Base-by-base conservation (phyloP, 1,140 invertebrate genomes). In the Sitophilus oryzae region DNA sequence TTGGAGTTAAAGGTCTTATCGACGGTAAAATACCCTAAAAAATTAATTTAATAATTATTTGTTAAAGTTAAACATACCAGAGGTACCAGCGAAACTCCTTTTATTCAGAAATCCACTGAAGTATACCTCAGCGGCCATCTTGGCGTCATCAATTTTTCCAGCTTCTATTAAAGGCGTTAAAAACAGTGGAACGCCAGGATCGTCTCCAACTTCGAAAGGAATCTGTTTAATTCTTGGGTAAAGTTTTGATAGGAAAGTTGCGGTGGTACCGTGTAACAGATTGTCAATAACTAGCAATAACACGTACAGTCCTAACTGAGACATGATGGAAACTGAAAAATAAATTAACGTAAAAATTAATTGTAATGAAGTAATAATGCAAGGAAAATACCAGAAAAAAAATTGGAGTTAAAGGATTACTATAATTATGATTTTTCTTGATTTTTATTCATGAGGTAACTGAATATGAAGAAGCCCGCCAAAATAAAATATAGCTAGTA, bases 21-120 rank as follows among this genome's bases (percentile, higher is more conserved):
- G 1, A 88, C 81, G 0, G 85, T 88, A 9, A 89, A 76, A 62
- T 80, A 88, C 11, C 85, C 87, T 30, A 83, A 76, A 66, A 54
- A 34, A 41, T 38, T 38, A n/a, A 38, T 9, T 9, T 38, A 8
- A 38, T 14, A 14, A n/a, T 8, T 34, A 34, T 8, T 34, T 34
- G 9, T 2, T 9, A 40, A 8, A 40, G 10, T 14, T 43, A 21
- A 18, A 10, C 19, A 20, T 46, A 25, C 5, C 14, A 25, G 6
- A 22, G 16, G 37, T 35, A 56, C 55, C 55, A 37, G 55, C 11
- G 15, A 64, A 67, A 54, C 67, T 66, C 46, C 50, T 52, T 14
- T 66, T 52, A 1, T 64, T 60, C 54, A 64, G 63, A 41, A 71
- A 71, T 36, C 58, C 61, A 56, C 63, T 59, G 41, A 62, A 60